A percentile compares a stretch with the other conserved stretches of the same genome.
phyloP scores from a whole-genome alignment of 1,140 invertebrate species.

The Bombus pascuorum region DNA sequence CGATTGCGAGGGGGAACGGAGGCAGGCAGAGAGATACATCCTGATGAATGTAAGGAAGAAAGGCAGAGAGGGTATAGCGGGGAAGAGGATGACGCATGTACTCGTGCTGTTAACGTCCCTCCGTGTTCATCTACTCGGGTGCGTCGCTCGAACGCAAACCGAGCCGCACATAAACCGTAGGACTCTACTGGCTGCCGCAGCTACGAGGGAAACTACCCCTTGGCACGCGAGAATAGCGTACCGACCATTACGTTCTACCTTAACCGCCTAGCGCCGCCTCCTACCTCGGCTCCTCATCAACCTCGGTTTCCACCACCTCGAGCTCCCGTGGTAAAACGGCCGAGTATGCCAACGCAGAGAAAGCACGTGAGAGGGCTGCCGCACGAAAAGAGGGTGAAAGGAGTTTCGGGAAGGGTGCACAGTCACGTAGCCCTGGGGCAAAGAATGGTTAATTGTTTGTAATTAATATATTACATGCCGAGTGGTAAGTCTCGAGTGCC shows the following conservation, averaged over 20 bases:
- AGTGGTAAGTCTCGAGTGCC: slow-evolving; percentile 65
- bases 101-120: background rate
- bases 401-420: slow-evolving; percentile 25
- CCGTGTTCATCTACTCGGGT: background rate
- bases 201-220: slow-evolving; percentile 68
- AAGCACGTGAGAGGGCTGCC: background rate
- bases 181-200: slow-evolving; percentile 48
- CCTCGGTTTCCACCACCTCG: slow-evolving; percentile 32
- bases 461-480: slow-evolving; percentile 77
- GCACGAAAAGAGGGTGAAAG: background rate
- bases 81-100: slow-evolving; percentile 32
- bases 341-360: slow-evolving; percentile 3
- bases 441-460: slow-evolving; percentile 75
- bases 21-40: background rate
- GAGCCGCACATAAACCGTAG: slow-evolving; percentile 66
- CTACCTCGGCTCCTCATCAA: slow-evolving; percentile 28
- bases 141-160: slow-evolving; percentile 5
- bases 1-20: background rate
- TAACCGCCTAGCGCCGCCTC: slow-evolving; percentile 40
- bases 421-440: slow-evolving; percentile 60
- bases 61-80: background rate
- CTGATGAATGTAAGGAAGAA: background rate
- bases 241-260: slow-evolving; percentile 68
- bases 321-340: slow-evolving; percentile 31
- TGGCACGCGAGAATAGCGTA: slow-evolving; percentile 75